Conservation (phyloP, 2,888 invertebrate genomes). For the Hybos culiciformis region DNA sequence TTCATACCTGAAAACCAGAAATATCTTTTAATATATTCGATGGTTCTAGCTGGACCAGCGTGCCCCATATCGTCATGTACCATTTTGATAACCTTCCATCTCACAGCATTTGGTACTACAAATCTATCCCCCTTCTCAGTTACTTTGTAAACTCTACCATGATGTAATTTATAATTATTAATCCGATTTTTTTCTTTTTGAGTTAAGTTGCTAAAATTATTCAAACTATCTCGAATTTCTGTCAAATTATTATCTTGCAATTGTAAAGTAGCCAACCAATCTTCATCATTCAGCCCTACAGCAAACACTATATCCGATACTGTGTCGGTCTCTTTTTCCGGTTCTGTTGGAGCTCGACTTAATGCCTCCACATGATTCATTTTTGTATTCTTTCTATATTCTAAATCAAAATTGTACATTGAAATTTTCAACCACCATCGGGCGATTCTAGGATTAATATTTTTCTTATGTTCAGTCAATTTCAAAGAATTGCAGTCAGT, state of each 20-base stretch:
- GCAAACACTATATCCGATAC: constrained; percentile 2
- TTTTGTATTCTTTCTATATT: not conserved
- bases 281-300: constrained; percentile 2
- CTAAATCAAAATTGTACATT: constrained; percentile 5
- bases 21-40: constrained; percentile 10
- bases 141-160: constrained; percentile 5
- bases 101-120: constrained; percentile 8
- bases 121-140: constrained; percentile 7
- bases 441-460: constrained; percentile 4
- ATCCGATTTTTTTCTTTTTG: constrained; percentile 6
- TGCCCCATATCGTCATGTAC: constrained; percentile 11
- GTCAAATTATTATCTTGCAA: constrained; percentile 7
- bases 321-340: not conserved
- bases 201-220: constrained; percentile 6
- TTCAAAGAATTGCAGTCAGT: constrained; percentile 5
- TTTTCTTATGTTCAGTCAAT: constrained; percentile 1
- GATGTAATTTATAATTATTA: constrained; percentile 11
- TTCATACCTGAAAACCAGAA: constrained; percentile 33
- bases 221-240: constrained; percentile 1
- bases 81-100: constrained; percentile 8
- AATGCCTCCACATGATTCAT: constrained; percentile 2
- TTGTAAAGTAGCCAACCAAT: constrained; percentile 14
- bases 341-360: not conserved
- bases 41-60: constrained; percentile 4
- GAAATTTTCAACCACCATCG: constrained; percentile 6